Base-by-base conservation (phyloP, 1,140 invertebrate species). In the Drosophila sp. region DNA sequence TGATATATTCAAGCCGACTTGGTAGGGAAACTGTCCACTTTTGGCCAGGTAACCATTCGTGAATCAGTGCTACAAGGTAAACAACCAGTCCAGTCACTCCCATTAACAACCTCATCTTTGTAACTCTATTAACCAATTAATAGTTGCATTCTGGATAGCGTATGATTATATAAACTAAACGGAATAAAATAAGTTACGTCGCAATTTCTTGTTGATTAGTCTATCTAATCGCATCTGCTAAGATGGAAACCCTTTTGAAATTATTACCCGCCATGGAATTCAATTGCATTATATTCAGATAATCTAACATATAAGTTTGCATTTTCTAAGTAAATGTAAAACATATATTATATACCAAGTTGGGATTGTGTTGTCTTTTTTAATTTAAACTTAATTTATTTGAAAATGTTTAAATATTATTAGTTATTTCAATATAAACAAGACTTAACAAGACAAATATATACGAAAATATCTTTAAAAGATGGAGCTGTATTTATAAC, bases 1-100 rank as follows among this genome's bases (percentile, higher is more conserved):
- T 4, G 77, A 79, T 4, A 78, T 6, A 18, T 93, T 91, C 27
- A 89, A 40, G 14, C 83, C 83, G 1, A 63, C 81, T 48, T 82
- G 83, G 32, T 89, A 89, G 7, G 82, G 76, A 25, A 87, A 81
- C 54, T 89, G 81, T 1, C 72, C 76, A 7, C 34, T 56, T 8
- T 46, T 50, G 11, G 83, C 83, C 13, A 58, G 14, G 2, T 82
- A 50, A 0, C 83, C 83, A 11, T 89, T 89, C 16, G 77, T 59
- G n/a, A 4, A 43, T 25, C 9, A 21, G 34, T 9, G 41, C 71
- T 8, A 29, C 3, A 9, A 43, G 50, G 36, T 32, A 29, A 16
- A 18, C 11, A 4, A 32, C 6, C 6, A 62, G 4, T 21, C 1
- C 1, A 21, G 21, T 21, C 21, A 21, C 21, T 21, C 21, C 21